A percentile compares a stretch with the other conserved stretches of the same genome.
Evolutionary conservation across 2,888 invertebrate species (phyloP).

Genomic region (Hemithea aestivaria): DNA sequence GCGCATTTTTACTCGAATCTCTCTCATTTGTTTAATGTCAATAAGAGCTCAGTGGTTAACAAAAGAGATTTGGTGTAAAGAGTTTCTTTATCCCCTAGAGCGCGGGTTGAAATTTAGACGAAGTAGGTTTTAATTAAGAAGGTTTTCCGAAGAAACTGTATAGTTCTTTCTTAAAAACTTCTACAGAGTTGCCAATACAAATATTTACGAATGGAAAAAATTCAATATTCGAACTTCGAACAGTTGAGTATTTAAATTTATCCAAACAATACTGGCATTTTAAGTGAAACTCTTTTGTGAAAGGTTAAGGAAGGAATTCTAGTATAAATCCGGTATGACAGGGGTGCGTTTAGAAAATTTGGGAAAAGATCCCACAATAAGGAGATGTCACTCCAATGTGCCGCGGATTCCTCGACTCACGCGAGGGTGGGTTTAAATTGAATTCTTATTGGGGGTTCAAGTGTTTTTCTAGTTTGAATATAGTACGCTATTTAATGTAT

Average conservation of each 20-base stretch:
- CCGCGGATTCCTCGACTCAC: too few species aligned
- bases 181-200: background rate
- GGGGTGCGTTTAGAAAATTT: constrained; percentile 7
- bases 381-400: background rate
- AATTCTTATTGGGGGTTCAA: constrained; percentile 5
- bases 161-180: too few species aligned
- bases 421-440: constrained; percentile 3
- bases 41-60: constrained; percentile 2
- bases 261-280: background rate
- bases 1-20: background rate
- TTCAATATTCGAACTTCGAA: background rate
- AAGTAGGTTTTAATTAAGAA: background rate
- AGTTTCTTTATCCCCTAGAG: constrained; percentile 1
- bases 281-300: background rate
- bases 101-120: constrained; percentile 6
- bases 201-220: constrained; percentile 3
- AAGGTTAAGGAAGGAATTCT: background rate
- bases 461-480: background rate
- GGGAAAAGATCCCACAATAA: constrained; percentile 9
- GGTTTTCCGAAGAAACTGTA: too few species aligned
- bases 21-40: constrained; percentile 2
- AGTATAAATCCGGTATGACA: constrained; percentile 7
- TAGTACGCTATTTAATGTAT: too few species aligned
- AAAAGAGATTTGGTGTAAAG: constrained; percentile 3
- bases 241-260: background rate